Percentiles rank a stretch among this genome's conserved stretches.
These are phyloP conservation scores for Sceloporus tristichus DNA, from an alignment of 2,113 vertebrate species.

Conservation along the genomic window DNA sequence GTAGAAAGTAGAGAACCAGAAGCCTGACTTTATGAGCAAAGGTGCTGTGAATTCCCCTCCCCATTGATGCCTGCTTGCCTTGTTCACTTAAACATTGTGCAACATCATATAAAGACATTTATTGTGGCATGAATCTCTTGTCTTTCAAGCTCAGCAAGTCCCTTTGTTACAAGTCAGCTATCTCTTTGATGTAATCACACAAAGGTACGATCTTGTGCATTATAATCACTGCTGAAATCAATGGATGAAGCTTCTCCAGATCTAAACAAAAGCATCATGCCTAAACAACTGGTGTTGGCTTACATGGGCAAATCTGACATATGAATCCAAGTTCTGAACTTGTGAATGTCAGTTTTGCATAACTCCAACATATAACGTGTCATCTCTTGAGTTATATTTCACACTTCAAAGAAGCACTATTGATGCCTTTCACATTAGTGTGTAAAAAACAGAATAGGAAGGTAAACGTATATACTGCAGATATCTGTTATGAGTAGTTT, in stretches of 20 bases:
- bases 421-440: constrained; percentile 18
- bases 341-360: neutral
- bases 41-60: neutral
- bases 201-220: neutral
- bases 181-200: neutral
- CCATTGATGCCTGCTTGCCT: neutral
- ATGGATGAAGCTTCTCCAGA: too few species aligned
- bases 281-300: neutral
- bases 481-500: constrained; percentile 65
- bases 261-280: neutral
- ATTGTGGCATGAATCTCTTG: neutral
- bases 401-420: neutral
- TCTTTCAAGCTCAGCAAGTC: neutral
- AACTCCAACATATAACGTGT: neutral
- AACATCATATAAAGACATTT: neutral
- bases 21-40: neutral
- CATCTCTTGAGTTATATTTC: neutral
- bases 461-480: constrained; percentile 49
- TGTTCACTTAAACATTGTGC: neutral
- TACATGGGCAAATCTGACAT: neutral
- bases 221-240: neutral
- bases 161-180: neutral
- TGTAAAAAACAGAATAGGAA: constrained; percentile 56
- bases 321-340: neutral
- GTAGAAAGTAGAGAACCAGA: neutral